These are phyloP conservation scores for Zalophus californianus DNA, from an alignment of 2,797 vertebrate genomes.

Conservation along the genomic window DNA sequence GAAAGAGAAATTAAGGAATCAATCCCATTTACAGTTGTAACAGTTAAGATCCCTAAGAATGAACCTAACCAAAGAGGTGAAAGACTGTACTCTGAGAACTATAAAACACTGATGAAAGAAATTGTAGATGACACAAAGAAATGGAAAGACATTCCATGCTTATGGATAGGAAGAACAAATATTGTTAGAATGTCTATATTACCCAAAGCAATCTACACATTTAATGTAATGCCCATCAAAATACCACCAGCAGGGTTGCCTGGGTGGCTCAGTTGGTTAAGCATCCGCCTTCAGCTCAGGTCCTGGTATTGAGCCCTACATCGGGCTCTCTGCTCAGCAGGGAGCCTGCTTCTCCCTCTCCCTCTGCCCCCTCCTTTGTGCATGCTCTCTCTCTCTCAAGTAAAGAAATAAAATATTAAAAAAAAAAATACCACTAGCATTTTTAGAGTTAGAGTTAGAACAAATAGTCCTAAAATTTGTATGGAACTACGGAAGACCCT, in stretches of 20 bases:
- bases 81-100: neutral
- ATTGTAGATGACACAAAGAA: neutral
- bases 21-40: neutral
- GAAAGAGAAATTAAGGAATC: neutral
- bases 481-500: neutral
- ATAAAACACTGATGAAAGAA: neutral
- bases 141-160: neutral
- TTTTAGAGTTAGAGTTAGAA: neutral
- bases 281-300: neutral
- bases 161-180: neutral
- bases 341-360: neutral
- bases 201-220: neutral
- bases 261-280: neutral
- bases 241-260: neutral
- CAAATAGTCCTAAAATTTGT: neutral
- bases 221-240: neutral
- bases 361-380: neutral
- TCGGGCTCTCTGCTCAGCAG: neutral
- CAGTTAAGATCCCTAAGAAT: neutral
- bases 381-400: neutral
- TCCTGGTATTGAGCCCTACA: neutral
- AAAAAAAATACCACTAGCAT: neutral
- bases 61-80: neutral
- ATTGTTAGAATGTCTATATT: neutral
- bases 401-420: neutral